Evolutionary conservation across 2,888 invertebrate genomes (phyloP), one percentile per base, ranked within the genome.

Genomic region (Xestobium rufovillosum): DNA sequence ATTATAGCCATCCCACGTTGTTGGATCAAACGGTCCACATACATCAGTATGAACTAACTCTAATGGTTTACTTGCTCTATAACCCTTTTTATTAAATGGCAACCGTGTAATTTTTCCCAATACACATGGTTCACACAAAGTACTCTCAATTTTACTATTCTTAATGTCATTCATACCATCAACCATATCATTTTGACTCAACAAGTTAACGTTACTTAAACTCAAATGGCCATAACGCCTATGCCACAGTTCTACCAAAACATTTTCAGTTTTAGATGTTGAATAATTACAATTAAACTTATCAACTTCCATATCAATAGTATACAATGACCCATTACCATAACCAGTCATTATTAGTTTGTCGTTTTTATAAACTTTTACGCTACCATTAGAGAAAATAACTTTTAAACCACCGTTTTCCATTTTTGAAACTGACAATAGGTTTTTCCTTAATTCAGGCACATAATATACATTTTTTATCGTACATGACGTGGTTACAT

Each of bases 221-320:
- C 31, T 26, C 19, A 39, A 35, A 39, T 39, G 39, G 25, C 26
- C 34, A 34, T 28, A 16, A 14, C 39, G 15, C 23, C 27, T 39
- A 39, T 39, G 31, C 30, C 35, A 39, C 16, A 39, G 29, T 26
- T 38, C 25, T 19, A 39, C 28, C n/a, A n/a, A n/a, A n/a, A n/a
- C n/a, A n/a, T n/a, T n/a, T n/a, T n/a, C n/a, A n/a, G n/a, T n/a
- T n/a, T n/a, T n/a, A n/a, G n/a, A n/a, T n/a, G n/a, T n/a, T n/a
- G n/a, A n/a, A n/a, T n/a, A n/a, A n/a, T n/a, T n/a, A n/a, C n/a
- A n/a, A n/a, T n/a, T n/a, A n/a, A n/a, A n/a, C n/a, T 29, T 12
- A 19, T 8, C 31, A 26, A 33, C 27, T 30, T 30, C 25, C 31
- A 35, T 31, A 9, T 25, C 25, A 4, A 32, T 25, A 19, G 25